Conservation (phyloP, 2,797 vertebrate species). For the Argya squamiceps region DNA sequence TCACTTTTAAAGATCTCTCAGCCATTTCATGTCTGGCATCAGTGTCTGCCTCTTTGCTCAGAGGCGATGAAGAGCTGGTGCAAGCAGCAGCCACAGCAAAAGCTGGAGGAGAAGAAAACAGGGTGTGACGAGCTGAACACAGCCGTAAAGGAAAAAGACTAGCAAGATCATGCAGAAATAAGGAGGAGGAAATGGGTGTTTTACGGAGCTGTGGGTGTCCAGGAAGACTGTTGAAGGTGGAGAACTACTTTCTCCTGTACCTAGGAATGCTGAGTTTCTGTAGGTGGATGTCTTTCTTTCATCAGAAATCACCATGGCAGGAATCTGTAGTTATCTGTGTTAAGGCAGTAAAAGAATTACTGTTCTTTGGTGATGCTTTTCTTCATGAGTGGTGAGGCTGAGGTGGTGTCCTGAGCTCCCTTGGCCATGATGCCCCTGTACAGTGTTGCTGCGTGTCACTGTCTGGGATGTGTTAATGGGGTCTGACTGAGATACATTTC, state of each 20-base stretch:
- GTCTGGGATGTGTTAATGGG: neutral
- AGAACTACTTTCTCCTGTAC: neutral
- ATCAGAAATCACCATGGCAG: neutral
- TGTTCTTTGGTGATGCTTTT: neutral
- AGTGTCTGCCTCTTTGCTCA: fast-evolving
- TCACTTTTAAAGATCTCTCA: neutral
- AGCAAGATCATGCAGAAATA: neutral
- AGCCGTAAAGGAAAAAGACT: neutral
- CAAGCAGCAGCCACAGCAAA: neutral
- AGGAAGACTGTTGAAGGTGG: neutral
- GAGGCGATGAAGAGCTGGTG: neutral
- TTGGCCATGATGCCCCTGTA: fast-evolving
- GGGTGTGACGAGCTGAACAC: neutral
- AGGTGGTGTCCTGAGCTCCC: neutral
- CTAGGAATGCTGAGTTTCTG: neutral
- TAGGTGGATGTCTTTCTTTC: neutral
- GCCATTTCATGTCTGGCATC: fast-evolving
- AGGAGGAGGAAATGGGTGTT: neutral
- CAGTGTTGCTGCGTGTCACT: neutral
- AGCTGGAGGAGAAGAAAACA: neutral
- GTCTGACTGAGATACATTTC: neutral
- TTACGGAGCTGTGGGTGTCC: neutral
- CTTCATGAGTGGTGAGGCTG: neutral
- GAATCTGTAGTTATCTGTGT: neutral
- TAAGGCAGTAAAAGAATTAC: neutral